Conservation (phyloP, 2,888 invertebrate species). For the Patella ulyssiponensis region DNA sequence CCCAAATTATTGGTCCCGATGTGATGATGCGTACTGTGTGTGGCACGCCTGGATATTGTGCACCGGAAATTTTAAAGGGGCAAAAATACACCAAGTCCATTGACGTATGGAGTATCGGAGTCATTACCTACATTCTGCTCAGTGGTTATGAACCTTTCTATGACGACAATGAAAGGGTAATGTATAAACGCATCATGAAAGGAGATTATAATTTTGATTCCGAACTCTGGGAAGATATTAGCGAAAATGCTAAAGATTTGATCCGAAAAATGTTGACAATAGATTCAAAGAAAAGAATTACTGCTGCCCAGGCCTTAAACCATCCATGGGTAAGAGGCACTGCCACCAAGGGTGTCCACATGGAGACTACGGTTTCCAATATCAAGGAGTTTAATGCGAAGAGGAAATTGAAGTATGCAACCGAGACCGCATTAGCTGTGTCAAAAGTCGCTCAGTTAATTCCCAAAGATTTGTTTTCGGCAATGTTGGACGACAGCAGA, state of each 20-base stretch:
- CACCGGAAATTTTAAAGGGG: slow-evolving; percentile 68
- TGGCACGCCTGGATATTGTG: slow-evolving; percentile 74
- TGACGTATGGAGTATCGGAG: slow-evolving; percentile 71
- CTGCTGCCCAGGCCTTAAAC: slow-evolving; percentile 59
- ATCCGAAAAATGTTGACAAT: slow-evolving; percentile 58
- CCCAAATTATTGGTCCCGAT: slow-evolving; percentile 70
- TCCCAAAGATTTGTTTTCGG: slow-evolving; percentile 15
- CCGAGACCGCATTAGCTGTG: slow-evolving; percentile 37
- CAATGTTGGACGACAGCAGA: not conserved
- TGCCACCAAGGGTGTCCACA: slow-evolving; percentile 58
- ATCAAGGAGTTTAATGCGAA: slow-evolving; percentile 70
- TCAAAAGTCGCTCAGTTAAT: slow-evolving; percentile 37
- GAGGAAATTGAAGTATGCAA: slow-evolving; percentile 60
- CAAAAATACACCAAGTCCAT: slow-evolving; percentile 54
- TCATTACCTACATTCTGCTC: slow-evolving; percentile 70
- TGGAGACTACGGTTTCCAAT: slow-evolving; percentile 62
- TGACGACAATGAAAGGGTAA: slow-evolving; percentile 60
- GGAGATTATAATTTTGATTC: slow-evolving; percentile 67
- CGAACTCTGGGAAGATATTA: slow-evolving; percentile 69
- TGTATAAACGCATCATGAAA: slow-evolving; percentile 69
- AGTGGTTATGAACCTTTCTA: slow-evolving; percentile 72
- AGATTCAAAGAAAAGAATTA: slow-evolving; percentile 60
- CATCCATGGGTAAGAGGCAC: slow-evolving; percentile 67
- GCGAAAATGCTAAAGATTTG: slow-evolving; percentile 70
- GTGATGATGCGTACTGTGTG: slow-evolving; percentile 73